A percentile compares a stretch with the other conserved stretches of the same genome.
phyloP scores from a whole-genome alignment of 2,888 invertebrate genomes.

The Tetragnatha montana region DNA sequence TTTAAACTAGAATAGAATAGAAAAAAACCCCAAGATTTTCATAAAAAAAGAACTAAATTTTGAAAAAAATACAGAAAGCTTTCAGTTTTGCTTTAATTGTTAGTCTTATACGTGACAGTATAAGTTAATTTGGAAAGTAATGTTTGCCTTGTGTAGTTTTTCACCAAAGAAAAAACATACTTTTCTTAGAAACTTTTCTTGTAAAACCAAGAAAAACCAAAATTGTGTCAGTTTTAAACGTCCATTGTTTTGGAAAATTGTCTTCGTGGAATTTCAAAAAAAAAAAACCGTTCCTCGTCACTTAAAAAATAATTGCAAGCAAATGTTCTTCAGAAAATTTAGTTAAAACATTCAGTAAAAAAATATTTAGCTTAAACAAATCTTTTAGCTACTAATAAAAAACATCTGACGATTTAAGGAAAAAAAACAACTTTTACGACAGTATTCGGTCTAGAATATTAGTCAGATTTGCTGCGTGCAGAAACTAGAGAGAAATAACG shows the following conservation, averaged over 20 bases:
- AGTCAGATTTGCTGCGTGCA: conserved; percentile 24
- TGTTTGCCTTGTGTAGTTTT: not conserved
- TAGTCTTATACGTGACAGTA: not conserved
- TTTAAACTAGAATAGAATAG: not conserved
- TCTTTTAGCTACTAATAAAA: conserved; percentile 9
- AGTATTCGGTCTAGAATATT: conserved; percentile 34
- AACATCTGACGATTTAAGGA: not conserved
- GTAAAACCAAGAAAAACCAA: not conserved
- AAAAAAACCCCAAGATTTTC: too few species aligned
- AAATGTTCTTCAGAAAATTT: conserved; percentile 32
- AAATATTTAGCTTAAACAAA: conserved; percentile 24
- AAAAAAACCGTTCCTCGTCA: not conserved
- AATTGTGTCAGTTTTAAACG: not conserved
- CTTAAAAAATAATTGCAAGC: not conserved
- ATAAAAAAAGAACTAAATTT: too few species aligned
- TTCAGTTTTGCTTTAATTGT: not conserved
- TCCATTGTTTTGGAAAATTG: not conserved
- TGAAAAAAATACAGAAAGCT: not conserved
- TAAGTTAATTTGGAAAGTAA: conserved; percentile 13
- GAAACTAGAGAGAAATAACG: not conserved
- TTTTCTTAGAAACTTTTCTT: not conserved
- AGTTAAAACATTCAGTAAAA: conserved; percentile 21
- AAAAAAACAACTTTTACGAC: conserved; percentile 24
- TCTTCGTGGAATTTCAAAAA: not conserved
- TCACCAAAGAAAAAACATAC: not conserved